phyloP scores from a whole-genome alignment of 2,113 vertebrate genomes.

The Mus spicilegus region DNA sequence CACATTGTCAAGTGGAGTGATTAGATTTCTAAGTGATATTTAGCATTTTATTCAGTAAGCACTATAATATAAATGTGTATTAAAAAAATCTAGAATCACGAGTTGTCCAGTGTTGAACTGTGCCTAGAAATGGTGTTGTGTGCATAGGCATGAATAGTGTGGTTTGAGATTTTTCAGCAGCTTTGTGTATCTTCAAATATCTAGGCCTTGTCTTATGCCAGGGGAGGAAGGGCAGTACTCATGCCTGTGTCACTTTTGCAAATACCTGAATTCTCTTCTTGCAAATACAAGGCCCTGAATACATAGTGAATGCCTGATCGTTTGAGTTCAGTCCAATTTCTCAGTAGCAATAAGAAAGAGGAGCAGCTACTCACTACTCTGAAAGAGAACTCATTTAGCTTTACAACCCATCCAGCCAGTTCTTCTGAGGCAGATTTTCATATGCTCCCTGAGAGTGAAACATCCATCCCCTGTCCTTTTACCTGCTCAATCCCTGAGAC shows the following conservation, averaged over 20 bases:
- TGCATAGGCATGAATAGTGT: neutral
- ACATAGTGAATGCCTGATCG: neutral
- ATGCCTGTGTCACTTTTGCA: constrained; percentile 30
- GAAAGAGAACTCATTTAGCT: constrained; percentile 18
- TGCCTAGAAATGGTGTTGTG: neutral
- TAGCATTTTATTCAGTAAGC: neutral
- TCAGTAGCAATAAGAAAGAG: constrained; percentile 41
- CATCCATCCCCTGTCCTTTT: neutral
- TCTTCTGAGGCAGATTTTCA: constrained; percentile 51
- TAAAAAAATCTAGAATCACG: neutral
- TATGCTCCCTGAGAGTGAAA: constrained; percentile 32
- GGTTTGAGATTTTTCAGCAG: constrained; percentile 31
- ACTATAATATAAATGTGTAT: neutral
- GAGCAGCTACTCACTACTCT: neutral
- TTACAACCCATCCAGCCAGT: neutral
- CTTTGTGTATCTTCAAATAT: constrained; percentile 32
- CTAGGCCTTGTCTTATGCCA: constrained; percentile 17
- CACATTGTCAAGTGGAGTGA: neutral
- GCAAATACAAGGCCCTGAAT: neutral
- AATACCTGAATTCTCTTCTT: constrained; percentile 16
- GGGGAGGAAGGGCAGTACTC: neutral
- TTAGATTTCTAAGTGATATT: constrained; percentile 9
- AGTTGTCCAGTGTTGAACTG: constrained; percentile 10
- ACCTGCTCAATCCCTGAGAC: neutral
- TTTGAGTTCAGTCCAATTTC: constrained; percentile 34